Conservation (phyloP, 2,797 vertebrate genomes). For the Cossypha niveicapilla region DNA sequence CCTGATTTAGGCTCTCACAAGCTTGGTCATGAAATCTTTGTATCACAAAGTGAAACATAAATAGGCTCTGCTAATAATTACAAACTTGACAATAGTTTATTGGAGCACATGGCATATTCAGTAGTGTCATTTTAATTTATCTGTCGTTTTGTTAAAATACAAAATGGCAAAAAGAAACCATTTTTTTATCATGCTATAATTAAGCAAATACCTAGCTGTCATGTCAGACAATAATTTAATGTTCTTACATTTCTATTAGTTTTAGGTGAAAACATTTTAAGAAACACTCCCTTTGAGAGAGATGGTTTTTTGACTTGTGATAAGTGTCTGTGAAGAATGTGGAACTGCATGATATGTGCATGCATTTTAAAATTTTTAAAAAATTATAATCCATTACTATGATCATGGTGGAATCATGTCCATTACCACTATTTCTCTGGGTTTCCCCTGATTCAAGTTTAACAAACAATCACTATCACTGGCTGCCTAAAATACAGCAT, state of each 20-base stretch:
- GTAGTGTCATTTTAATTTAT: not conserved
- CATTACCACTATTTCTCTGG: not conserved
- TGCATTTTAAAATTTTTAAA: not conserved
- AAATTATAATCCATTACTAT: not conserved
- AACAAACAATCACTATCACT: not conserved
- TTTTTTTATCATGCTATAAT: not conserved
- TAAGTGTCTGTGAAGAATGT: not conserved
- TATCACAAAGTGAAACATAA: not conserved
- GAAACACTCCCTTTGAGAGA: not conserved
- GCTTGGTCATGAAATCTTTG: not conserved
- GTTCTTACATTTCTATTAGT: not conserved
- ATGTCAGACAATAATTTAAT: not conserved
- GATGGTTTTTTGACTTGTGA: not conserved
- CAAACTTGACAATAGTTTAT: not conserved
- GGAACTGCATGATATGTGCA: fast-evolving
- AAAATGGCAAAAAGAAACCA: not conserved
- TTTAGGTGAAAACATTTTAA: not conserved
- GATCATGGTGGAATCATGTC: not conserved
- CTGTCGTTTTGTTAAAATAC: not conserved
- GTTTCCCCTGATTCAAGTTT: not conserved
- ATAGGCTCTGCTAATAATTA: not conserved
- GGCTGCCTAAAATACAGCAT: not conserved
- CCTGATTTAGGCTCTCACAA: not conserved
- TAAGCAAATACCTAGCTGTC: not conserved
- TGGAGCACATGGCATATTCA: not conserved